Conservation (phyloP, 1,140 invertebrate genomes). For the Ceratitis capitata region DNA sequence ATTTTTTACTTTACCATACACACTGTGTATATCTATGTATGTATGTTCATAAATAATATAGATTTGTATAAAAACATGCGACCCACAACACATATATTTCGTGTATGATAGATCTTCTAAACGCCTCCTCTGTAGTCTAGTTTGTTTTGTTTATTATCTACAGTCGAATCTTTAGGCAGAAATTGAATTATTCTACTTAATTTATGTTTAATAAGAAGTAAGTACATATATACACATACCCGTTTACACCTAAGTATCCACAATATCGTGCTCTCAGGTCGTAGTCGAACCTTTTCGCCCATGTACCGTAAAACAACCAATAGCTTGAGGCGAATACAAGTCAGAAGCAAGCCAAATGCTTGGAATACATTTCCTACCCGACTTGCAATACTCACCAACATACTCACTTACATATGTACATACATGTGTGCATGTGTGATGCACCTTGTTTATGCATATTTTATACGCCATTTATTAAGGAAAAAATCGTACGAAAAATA, state of each 20-base stretch:
- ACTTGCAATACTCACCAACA: not conserved
- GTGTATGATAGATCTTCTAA: not conserved
- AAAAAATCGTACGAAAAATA: not conserved
- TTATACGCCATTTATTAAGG: not conserved
- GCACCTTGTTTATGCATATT: slow-evolving; percentile 7
- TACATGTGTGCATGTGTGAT: not conserved
- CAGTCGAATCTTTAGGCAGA: not conserved
- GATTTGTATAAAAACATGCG: not conserved
- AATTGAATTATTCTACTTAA: not conserved
- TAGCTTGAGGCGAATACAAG: not conserved
- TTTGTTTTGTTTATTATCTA: not conserved
- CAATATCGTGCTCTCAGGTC: not conserved
- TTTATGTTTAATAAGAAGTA: no score
- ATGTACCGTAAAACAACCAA: not conserved
- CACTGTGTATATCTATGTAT: no score
- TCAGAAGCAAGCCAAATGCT: not conserved
- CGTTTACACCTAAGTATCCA: no score
- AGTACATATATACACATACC: not conserved
- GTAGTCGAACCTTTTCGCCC: not conserved
- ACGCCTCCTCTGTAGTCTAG: not conserved
- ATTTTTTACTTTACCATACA: no score
- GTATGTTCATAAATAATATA: not conserved
- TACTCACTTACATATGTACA: no score
- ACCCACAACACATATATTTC: no score
- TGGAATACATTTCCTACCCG: not conserved